Conservation (phyloP, 2,113 vertebrate species). For the Nibea coibor region DNA sequence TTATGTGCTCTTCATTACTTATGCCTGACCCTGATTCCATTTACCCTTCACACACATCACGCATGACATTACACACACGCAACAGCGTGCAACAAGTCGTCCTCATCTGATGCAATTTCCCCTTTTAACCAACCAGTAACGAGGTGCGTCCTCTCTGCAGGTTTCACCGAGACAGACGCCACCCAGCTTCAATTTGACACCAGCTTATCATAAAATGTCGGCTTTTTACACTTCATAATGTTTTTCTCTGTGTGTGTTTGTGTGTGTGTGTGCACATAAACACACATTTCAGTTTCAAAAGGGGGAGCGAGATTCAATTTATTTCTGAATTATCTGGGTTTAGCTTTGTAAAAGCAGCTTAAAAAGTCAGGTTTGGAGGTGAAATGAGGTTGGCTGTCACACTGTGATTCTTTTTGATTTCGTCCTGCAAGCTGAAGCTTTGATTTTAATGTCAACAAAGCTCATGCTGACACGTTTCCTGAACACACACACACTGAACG, state of each 20-base stretch:
- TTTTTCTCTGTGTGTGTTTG: too few species aligned
- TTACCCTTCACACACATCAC: not conserved
- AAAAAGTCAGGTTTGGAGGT: not conserved
- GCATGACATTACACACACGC: not conserved
- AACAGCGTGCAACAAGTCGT: not conserved
- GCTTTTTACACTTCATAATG: too few species aligned
- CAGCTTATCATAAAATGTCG: not conserved
- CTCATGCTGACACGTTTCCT: constrained; percentile 19
- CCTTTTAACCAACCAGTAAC: not conserved
- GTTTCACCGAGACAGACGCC: not conserved
- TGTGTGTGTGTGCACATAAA: not conserved
- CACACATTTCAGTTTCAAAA: not conserved
- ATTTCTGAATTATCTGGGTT: constrained; percentile 3
- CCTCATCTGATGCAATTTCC: not conserved
- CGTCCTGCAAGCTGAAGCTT: constrained; percentile 16
- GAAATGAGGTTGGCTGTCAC: not conserved
- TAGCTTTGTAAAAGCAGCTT: not conserved
- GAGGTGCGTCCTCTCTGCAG: not conserved
- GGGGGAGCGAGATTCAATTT: not conserved
- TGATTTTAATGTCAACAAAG: constrained; percentile 41
- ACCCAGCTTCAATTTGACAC: not conserved
- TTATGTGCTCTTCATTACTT: not conserved
- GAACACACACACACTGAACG: not conserved
- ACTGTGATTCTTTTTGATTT: constrained; percentile 18
- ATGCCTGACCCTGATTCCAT: not conserved